Percentiles rank a stretch among this genome's conserved stretches.
These are phyloP conservation scores for Bolborhynchus lineola DNA, from an alignment of 2,113 vertebrate genomes.

Conservation along the genomic window DNA sequence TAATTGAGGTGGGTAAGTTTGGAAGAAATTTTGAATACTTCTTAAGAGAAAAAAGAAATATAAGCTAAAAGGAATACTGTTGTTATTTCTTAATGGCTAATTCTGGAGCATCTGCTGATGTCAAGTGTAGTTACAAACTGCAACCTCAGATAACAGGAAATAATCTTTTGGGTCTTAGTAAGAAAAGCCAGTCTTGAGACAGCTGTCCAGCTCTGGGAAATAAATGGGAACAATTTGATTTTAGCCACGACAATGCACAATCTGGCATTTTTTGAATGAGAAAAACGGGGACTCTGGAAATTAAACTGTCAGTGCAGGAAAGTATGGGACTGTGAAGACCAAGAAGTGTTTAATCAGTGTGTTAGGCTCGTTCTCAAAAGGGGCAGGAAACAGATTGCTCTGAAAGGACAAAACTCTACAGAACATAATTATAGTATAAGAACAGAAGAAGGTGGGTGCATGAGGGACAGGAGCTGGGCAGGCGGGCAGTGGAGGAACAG, in stretches of 20 bases:
- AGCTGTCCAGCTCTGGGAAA: slow-evolving; percentile 60
- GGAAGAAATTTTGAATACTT: neutral
- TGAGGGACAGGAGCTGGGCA: neutral
- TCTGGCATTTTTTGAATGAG: slow-evolving; percentile 73
- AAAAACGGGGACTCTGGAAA: slow-evolving; percentile 72
- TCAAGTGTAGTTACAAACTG: neutral
- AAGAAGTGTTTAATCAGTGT: slow-evolving; percentile 73
- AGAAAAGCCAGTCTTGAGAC: slow-evolving; percentile 40
- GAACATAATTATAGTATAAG: slow-evolving; percentile 49
- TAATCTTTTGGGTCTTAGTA: slow-evolving; percentile 50
- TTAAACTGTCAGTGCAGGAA: slow-evolving; percentile 78
- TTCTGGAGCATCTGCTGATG: slow-evolving; percentile 18
- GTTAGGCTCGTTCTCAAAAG: slow-evolving; percentile 50
- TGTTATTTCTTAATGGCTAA: neutral
- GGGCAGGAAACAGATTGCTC: slow-evolving; percentile 58
- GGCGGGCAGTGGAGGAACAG: neutral
- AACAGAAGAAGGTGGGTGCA: neutral
- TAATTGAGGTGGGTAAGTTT: neutral
- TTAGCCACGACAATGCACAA: slow-evolving; percentile 73
- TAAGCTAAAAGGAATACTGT: neutral
- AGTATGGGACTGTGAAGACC: slow-evolving; percentile 68
- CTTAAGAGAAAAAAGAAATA: neutral
- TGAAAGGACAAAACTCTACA: slow-evolving; percentile 56
- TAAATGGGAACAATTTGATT: slow-evolving; percentile 73
- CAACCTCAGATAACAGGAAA: slow-evolving; percentile 29